Base-by-base conservation (phyloP, 2,113 vertebrate species). In the Hiodon alosoides region DNA sequence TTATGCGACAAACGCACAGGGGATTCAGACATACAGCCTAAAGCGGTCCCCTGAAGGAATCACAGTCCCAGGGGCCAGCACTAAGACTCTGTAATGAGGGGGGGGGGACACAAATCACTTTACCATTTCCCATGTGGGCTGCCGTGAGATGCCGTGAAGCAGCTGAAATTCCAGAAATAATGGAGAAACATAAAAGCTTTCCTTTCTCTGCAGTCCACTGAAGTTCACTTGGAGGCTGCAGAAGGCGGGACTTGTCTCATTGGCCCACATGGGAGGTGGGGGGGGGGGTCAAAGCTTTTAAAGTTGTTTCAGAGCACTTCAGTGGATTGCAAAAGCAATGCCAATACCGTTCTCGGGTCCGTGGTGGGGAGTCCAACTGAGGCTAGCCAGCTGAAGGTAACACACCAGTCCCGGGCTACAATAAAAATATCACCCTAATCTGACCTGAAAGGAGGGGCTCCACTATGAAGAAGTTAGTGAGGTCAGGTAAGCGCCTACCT, bases 401-500 rank as follows among this genome's bases (percentile, higher is more conserved):
- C 31, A 31, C 31, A 31, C 31, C 31, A 31, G 31, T 31, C 31
- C 31, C 31, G 31, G 31, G 31, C 31, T 31, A 31, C 31, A 31
- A 31, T 31, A 31, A 31, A 31, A 31, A 31, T 31, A 31, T 31
- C 31, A 2, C 31, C 31, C 31, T 31, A 31, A 31, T 31, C 31
- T 31, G 31, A 31, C 31, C 31, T 31, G 31, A 31, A 31, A 31
- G 31, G 31, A 31, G 31, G 31, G 31, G 31, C 31, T 31, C 31
- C 31, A 31, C 31, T 31, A 9, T 2, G n/a, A 10, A 8, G 0
- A 55, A 9, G 11, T 58, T 52, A 67, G 52, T 51, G 2, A 7
- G 70, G 57, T 4, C 6, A 7, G 10, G 53, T 14, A 6, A 13
- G 10, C 50, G 0, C 72, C 6, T 91, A 99, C 97, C 96, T 99